Percentiles rank a stretch among this genome's conserved stretches.
These are phyloP conservation scores for Pipistrellus kuhlii DNA, from an alignment of 2,797 vertebrate species.

Conservation along the genomic window DNA sequence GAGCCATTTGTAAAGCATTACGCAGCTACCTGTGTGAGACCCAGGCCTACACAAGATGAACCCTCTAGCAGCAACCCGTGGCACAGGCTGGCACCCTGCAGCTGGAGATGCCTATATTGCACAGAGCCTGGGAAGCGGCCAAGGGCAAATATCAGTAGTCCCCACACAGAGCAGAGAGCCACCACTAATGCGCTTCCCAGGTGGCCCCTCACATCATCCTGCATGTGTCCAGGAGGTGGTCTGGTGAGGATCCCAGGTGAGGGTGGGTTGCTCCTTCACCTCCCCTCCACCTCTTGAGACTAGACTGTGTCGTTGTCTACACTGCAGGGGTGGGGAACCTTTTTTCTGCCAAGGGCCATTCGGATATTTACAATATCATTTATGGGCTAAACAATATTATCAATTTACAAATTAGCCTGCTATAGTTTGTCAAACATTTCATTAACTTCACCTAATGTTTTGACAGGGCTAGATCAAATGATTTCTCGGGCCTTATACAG, in stretches of 20 bases:
- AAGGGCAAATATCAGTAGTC: background rate
- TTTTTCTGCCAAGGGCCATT: too few relatives aligned
- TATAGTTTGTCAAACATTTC: too few relatives aligned
- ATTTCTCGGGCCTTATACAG: too few relatives aligned
- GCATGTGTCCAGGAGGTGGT: background rate
- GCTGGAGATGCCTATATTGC: background rate
- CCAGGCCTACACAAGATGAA: background rate
- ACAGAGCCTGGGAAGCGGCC: background rate
- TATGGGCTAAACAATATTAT: too few relatives aligned
- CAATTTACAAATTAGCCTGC: too few relatives aligned
- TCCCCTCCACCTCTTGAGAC: background rate
- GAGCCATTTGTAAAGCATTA: conserved; percentile 49
- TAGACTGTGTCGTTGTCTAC: background rate
- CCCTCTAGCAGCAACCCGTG: background rate
- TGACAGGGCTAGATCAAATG: too few relatives aligned
- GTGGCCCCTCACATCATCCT: background rate
- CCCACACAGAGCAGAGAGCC: background rate
- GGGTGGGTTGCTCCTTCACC: background rate
- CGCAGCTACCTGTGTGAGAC: background rate
- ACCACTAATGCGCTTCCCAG: background rate
- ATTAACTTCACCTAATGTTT: too few relatives aligned
- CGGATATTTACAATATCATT: too few relatives aligned
- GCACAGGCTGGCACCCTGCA: background rate
- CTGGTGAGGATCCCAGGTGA: background rate
- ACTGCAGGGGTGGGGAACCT: too few relatives aligned